phyloP scores from a whole-genome alignment of 2,113 vertebrate genomes.

The Lipotes vexillifer region DNA sequence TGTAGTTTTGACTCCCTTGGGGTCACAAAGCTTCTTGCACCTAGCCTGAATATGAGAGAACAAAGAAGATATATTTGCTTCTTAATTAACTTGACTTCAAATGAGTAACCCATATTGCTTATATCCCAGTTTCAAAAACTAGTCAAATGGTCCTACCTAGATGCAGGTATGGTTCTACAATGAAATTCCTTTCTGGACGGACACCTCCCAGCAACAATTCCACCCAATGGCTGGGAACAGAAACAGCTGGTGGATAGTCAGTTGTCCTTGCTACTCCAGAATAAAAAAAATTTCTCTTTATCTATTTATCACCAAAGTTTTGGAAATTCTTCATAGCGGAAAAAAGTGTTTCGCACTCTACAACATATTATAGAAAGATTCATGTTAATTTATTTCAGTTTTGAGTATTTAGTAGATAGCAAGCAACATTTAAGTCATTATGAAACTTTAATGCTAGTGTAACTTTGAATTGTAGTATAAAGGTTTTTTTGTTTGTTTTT shows the following conservation, averaged over 20 bases:
- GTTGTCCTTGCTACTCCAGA: not conserved
- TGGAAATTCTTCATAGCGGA: not conserved
- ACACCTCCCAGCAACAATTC: not conserved
- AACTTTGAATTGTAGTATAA: not conserved
- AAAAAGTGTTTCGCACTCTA: not conserved
- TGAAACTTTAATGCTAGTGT: not conserved
- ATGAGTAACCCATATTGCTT: not conserved
- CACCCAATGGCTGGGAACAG: not conserved
- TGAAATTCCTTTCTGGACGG: not conserved
- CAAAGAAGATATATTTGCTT: not conserved
- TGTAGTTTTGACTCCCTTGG: not conserved
- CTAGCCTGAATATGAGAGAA: not conserved
- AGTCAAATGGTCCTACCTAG: not conserved
- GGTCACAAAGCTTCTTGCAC: not conserved
- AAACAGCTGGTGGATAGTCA: not conserved
- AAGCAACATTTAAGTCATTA: not conserved
- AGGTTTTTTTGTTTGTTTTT: too few species aligned
- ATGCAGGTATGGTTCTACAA: not conserved
- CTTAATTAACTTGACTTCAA: not conserved
- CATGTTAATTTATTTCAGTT: not conserved
- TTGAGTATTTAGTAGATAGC: not conserved
- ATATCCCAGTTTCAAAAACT: not conserved
- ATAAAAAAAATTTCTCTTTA: not conserved
- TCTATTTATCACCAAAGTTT: not conserved
- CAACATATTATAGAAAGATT: not conserved